These are phyloP conservation scores for Zophobas morio DNA, from an alignment of 1,140 invertebrate genomes.

Conservation along the genomic window DNA sequence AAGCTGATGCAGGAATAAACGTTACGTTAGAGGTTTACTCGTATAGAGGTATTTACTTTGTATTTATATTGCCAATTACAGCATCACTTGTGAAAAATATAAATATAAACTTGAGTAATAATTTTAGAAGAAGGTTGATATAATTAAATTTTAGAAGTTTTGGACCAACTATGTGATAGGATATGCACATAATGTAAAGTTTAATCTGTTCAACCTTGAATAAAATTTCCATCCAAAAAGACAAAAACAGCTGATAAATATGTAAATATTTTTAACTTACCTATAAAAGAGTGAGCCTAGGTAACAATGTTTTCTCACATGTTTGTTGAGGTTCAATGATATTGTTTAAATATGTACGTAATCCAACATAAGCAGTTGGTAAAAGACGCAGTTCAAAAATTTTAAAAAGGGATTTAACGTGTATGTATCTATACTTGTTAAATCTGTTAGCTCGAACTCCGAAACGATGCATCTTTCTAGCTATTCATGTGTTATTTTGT, in stretches of 20 bases:
- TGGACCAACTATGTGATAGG: no score
- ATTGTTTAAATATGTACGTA: constrained; percentile 1
- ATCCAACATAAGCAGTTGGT: neutral
- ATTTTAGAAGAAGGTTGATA: no score
- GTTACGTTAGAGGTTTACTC: no score
- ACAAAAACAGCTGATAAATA: constrained; percentile 3
- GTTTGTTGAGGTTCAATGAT: neutral
- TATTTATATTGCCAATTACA: no score
- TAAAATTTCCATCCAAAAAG: neutral
- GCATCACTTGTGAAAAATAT: no score
- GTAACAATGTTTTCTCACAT: constrained; percentile 8
- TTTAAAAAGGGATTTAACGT: neutral
- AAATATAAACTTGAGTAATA: no score
- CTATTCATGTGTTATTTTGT: neutral
- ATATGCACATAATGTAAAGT: neutral
- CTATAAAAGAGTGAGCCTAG: neutral
- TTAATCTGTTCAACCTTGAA: constrained; percentile 8
- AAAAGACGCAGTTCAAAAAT: neutral
- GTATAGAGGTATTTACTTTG: no score
- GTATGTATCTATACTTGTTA: neutral
- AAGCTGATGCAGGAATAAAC: no score
- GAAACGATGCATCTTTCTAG: neutral
- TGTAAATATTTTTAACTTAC: constrained; percentile 3
- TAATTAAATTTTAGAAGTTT: no score
- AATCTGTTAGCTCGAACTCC: neutral